Evolutionary conservation across 2,888 invertebrate genomes (phyloP).

Genomic region (Frankliniella fusca): DNA sequence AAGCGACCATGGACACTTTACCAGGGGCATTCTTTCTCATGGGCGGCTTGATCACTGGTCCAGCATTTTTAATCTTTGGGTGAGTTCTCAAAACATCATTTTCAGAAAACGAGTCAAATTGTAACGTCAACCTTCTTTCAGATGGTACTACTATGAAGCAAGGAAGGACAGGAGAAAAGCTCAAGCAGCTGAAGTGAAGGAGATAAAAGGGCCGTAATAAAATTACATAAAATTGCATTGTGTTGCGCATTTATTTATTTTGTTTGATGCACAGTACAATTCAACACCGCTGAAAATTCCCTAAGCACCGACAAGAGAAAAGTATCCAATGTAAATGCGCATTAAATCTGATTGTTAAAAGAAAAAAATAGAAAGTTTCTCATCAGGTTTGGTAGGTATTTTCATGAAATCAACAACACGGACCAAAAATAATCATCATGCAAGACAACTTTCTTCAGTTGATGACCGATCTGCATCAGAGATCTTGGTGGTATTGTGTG

Average conservation of each 20-base stretch:
- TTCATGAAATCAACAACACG: neutral
- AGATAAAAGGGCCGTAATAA: neutral
- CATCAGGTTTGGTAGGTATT: neutral
- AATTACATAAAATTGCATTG: neutral
- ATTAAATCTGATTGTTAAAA: neutral
- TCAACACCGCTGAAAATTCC: no score
- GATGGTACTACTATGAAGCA: conserved; percentile 3
- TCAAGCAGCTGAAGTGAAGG: neutral
- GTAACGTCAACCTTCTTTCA: neutral
- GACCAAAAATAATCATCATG: neutral
- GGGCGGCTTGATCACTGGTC: neutral
- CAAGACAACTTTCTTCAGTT: no score
- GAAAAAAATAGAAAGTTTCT: neutral
- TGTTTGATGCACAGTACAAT: no score
- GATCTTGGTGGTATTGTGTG: conserved; percentile 1
- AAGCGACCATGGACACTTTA: neutral
- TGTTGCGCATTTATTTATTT: no score
- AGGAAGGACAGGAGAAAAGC: neutral
- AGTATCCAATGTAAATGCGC: no score
- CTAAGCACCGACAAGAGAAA: no score
- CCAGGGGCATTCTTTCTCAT: neutral
- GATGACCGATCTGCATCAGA: neutral
- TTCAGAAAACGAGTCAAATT: neutral
- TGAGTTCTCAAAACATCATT: neutral
- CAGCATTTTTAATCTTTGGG: neutral